A percentile compares a stretch with the other conserved stretches of the same genome.
Evolutionary conservation across 2,113 vertebrate species (phyloP).

Genomic region (Lagopus muta): DNA sequence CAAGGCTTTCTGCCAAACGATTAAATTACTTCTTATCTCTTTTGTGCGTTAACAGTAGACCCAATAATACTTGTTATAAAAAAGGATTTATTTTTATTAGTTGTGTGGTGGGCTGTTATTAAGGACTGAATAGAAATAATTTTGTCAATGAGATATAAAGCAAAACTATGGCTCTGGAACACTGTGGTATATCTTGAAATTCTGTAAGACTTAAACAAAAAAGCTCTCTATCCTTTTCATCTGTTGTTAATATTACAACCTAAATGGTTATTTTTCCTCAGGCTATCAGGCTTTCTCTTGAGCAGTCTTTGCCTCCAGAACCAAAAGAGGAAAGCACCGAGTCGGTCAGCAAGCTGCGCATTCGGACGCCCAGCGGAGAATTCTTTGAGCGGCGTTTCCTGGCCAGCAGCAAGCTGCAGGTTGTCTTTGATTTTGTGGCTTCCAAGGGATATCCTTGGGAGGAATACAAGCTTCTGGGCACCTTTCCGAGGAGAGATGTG

Average conservation of each 20-base stretch:
- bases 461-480: constrained; percentile 98
- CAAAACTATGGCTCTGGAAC: constrained; percentile 53
- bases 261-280: constrained; percentile 63
- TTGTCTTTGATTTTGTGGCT: constrained; percentile 98
- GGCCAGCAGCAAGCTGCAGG: constrained; percentile 93
- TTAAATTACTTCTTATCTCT: constrained; percentile 77
- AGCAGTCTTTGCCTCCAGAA: constrained; percentile 93
- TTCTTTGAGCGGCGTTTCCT: constrained; percentile 97
- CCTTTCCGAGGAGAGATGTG: constrained; percentile 99
- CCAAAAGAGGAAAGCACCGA: constrained; percentile 89
- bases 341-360: constrained; percentile 94
- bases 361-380: constrained; percentile 95
- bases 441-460: constrained; percentile 97
- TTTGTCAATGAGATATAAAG: constrained; percentile 59
- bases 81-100: constrained; percentile 79
- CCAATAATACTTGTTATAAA: constrained; percentile 78
- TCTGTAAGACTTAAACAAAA: constrained; percentile 35
- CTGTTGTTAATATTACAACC: background rate
- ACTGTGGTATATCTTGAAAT: constrained; percentile 26
- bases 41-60: constrained; percentile 63
- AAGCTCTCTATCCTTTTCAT: background rate
- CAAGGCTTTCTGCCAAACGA: constrained; percentile 70
- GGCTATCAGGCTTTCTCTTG: constrained; percentile 96
- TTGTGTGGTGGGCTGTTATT: constrained; percentile 71
- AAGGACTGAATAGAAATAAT: constrained; percentile 70